These are phyloP conservation scores for Operophtera brumata DNA, from an alignment of 2,888 invertebrate genomes.

Conservation along the genomic window DNA sequence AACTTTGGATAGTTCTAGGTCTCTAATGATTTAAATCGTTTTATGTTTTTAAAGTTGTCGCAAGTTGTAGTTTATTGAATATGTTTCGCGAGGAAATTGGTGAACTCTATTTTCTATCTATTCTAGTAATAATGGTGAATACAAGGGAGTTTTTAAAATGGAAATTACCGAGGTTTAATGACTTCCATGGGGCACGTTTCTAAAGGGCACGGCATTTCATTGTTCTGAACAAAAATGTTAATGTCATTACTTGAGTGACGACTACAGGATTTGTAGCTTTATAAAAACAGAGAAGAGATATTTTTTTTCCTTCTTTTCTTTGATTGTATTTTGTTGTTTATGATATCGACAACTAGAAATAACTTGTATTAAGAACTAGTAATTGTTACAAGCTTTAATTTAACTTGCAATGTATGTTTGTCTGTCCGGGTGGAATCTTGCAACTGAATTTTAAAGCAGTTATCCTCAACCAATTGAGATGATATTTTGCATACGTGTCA, in stretches of 20 bases:
- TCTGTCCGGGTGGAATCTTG: no score
- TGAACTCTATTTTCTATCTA: neutral
- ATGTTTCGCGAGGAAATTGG: neutral
- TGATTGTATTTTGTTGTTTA: no score
- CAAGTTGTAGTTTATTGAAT: conserved; percentile 6
- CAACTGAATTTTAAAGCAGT: no score
- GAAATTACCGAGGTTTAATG: conserved; percentile 23
- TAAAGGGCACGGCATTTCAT: conserved; percentile 46
- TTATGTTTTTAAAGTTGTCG: conserved; percentile 15
- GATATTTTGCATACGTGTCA: no score
- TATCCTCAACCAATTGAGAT: no score
- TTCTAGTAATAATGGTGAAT: neutral
- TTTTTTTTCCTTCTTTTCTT: neutral
- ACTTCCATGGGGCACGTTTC: conserved; percentile 33
- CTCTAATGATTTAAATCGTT: conserved; percentile 25
- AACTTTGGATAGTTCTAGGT: conserved; percentile 28
- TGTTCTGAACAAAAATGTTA: conserved; percentile 33
- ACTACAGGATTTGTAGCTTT: neutral
- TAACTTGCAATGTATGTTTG: no score
- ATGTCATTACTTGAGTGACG: conserved; percentile 29
- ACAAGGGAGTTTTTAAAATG: conserved; percentile 6
- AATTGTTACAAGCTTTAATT: no score
- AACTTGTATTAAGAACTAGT: no score
- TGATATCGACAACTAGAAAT: no score
- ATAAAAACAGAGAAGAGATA: neutral